Base-by-base conservation (phyloP, 2,797 vertebrate species). In the Dromococcyx pavoninus region DNA sequence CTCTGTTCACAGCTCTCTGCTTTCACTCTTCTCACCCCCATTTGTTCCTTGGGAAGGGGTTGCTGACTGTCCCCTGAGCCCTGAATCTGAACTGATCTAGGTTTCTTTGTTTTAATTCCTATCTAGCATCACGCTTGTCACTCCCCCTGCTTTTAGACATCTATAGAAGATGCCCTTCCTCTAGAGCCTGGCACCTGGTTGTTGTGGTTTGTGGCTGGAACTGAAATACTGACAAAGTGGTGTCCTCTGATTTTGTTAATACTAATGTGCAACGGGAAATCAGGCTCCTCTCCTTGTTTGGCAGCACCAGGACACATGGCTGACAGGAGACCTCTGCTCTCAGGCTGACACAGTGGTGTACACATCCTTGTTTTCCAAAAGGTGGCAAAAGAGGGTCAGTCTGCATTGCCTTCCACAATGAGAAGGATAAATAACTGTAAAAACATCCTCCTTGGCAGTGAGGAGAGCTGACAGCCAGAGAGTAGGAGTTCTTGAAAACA, bases 121-220 rank as follows among this genome's bases (percentile, higher is more conserved):
- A 3, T 6, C 43, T 66, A 4, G 25, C 33, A 35, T 43, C 6
- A 7, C 0, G 0, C 11, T 78, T 39, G 19, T 27, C 11, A 39
- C 24, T 79, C 79, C 7, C 12, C 7, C 19, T 60, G 28, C 23
- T 46, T 74, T 71, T 21, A 74, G 41, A 56, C 30, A 17, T 44
- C 64, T 85, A 77, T 35, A 41, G 66, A 58, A 76, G 56, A 8
- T 56, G 53, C 9, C 0, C 2, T 15, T 85, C 22, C 44, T 48
- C 39, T 24, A 27, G 17, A 54, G 15, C 41, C 37, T 86, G 57
- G 56, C 7, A 30, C 24, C 5, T 46, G 33, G 30, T 27, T 35
- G 4, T 37, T 75, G 5, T 13, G 46, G 17, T 35, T 72, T 85
- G 43, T 39, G 64, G 16, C 60, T 65, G 76, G 32, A 21, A 66